Evolutionary conservation across 2,888 invertebrate genomes (phyloP).

Genomic region (Ashinkailepas kermadecensis): DNA sequence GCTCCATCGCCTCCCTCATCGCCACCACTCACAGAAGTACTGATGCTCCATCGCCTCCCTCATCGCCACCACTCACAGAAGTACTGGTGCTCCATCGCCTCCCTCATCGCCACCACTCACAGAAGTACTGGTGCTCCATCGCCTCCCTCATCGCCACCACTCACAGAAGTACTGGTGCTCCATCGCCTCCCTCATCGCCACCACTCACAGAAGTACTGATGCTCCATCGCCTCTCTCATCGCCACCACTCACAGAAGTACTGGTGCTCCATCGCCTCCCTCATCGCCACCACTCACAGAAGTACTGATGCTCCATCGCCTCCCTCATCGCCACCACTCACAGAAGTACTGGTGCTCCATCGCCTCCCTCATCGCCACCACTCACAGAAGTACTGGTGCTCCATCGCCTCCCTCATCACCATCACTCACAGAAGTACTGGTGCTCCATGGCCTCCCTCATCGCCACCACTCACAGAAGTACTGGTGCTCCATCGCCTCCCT

Average conservation of each 20-base stretch:
- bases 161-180: slow-evolving; percentile 99
- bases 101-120: too few relatives aligned
- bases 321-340: too few relatives aligned
- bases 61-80: too few relatives aligned
- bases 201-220: slow-evolving; percentile 98
- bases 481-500: slow-evolving; percentile 99
- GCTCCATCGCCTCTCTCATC: slow-evolving; percentile 99
- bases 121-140: slow-evolving; percentile 99
- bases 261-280: slow-evolving; percentile 99
- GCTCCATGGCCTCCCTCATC: slow-evolving; percentile 99
- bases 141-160: too few relatives aligned
- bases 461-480: too few relatives aligned
- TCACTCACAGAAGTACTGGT: slow-evolving; percentile 98
- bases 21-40: too few relatives aligned
- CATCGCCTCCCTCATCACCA: too few relatives aligned
- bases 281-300: too few relatives aligned
- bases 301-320: slow-evolving; percentile 99
- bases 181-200: too few relatives aligned
- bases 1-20: slow-evolving; percentile 99
- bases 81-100: slow-evolving; percentile 99
- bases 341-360: slow-evolving; percentile 99
- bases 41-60: slow-evolving; percentile 99
- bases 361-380: too few relatives aligned
- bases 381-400: slow-evolving; percentile 99
- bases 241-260: too few relatives aligned